Evolutionary conservation across 64 coral and sea anemone species (phyloP), one percentile per base, ranked within the genome.

Genomic region (Actinia tenebrosa): DNA sequence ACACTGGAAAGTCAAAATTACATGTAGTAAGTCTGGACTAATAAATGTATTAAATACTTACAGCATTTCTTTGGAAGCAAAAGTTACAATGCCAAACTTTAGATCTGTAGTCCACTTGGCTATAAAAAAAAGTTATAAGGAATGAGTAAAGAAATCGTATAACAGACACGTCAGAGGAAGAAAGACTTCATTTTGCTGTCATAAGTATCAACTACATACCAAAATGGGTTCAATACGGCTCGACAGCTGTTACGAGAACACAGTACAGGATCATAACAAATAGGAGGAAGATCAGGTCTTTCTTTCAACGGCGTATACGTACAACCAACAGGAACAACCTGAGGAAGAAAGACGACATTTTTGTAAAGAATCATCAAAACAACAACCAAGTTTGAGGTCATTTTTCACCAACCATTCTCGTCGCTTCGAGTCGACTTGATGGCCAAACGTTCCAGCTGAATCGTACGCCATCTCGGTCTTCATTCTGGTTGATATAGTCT

Each of bases 361-460:
- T 47, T 64, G 19, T 60, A 19, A 77, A 22, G 15, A 88, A 88
- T 2, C 4, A 47, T 20, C 45, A 44, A 81, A 45, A 50, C 42
- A 81, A 50, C 79, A 53, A 30, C 80, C 22, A 61, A 85, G 83
- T 64, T 61, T 37, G 3, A 43, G 2, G 23, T 44, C 14, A 30
- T 79, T 86, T 22, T 86, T 80, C 16, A 80, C 87, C 56, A 75
- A 99, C 97, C 97, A 99, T 99, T 88, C 97, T 87, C 10, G 97
- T 99, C 15, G 97, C 97, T 95, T 99, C 97, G 59, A 99, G 89
- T 13, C 97, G 90, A 75, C 97, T 99, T 27, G 97, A 99, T 23
- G 97, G 97, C 97, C 97, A 99, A 45, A 98, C 96, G 90, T 98
- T 98, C 96, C 96, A 98, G 77, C 96, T 98, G 88, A 98, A 98